phyloP scores from a whole-genome alignment of 2,113 vertebrate species.

The Mobula birostris region DNA sequence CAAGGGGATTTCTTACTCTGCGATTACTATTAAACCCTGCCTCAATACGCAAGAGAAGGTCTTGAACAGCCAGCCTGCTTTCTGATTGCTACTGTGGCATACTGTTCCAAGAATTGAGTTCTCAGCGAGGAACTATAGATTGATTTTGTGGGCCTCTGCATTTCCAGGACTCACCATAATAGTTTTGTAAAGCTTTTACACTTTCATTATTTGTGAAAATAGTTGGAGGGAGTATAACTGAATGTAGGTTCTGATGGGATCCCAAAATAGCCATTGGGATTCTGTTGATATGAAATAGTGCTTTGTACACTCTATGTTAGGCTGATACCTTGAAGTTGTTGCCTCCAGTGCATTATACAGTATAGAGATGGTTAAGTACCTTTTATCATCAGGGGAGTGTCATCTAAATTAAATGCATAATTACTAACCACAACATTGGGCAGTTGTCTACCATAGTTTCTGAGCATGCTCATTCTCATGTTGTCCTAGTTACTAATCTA shows the following conservation, averaged over 20 bases:
- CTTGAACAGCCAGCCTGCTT: too few relatives aligned
- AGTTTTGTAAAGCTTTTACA: not conserved
- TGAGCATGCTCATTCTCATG: not conserved
- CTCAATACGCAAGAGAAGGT: too few relatives aligned
- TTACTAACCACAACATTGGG: not conserved
- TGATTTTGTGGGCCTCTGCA: too few relatives aligned
- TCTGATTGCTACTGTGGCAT: too few relatives aligned
- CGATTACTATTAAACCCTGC: too few relatives aligned
- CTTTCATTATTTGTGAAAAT: not conserved
- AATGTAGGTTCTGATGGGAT: not conserved
- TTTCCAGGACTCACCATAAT: not conserved
- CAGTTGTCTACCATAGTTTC: not conserved
- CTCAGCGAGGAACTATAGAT: too few relatives aligned
- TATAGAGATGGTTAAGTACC: not conserved
- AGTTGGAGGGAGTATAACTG: not conserved
- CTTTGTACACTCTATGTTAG: not conserved
- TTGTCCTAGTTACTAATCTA: not conserved
- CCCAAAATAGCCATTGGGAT: not conserved
- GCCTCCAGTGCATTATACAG: not conserved
- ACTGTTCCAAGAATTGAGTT: too few relatives aligned
- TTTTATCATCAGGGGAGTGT: too few relatives aligned
- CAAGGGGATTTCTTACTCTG: too few relatives aligned
- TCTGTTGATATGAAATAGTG: not conserved
- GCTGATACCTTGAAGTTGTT: too few relatives aligned
- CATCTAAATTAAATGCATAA: not conserved